Evolutionary conservation across 2,113 vertebrate genomes (phyloP).

Genomic region (Thamnophis sirtalis): DNA sequence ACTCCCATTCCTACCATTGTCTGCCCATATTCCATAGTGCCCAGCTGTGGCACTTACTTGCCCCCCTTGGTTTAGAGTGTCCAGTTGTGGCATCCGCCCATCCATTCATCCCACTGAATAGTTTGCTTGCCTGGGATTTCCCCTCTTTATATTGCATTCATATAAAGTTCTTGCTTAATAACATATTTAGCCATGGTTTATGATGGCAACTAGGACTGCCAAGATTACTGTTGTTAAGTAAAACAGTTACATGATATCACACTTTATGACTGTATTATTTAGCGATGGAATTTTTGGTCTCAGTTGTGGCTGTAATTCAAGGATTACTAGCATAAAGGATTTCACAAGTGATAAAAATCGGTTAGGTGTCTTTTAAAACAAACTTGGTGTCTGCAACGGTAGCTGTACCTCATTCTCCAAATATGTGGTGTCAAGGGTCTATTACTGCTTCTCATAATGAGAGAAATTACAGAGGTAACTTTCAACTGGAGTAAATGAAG

Average conservation of each 20-base stretch:
- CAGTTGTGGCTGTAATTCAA: too few relatives aligned
- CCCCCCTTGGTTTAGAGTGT: background rate
- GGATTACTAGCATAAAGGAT: background rate
- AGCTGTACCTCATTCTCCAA: background rate
- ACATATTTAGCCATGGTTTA: background rate
- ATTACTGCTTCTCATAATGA: background rate
- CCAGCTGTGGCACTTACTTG: background rate
- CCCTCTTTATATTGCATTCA: background rate
- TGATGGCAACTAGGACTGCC: too few relatives aligned
- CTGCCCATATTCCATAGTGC: background rate
- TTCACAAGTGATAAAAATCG: background rate
- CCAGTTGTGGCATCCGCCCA: background rate
- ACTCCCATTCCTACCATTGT: background rate
- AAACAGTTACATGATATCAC: background rate
- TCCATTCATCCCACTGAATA: background rate
- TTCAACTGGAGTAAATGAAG: background rate
- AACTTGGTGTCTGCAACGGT: background rate
- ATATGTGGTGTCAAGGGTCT: background rate
- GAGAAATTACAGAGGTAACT: background rate
- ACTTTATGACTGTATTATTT: background rate
- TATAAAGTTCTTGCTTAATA: background rate
- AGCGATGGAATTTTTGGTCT: background rate
- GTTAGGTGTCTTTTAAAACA: background rate
- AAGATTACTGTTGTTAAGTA: background rate
- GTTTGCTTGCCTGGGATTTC: background rate